Evolutionary conservation across 2,113 vertebrate species (phyloP).

Genomic region (Perognathus longimembris): DNA sequence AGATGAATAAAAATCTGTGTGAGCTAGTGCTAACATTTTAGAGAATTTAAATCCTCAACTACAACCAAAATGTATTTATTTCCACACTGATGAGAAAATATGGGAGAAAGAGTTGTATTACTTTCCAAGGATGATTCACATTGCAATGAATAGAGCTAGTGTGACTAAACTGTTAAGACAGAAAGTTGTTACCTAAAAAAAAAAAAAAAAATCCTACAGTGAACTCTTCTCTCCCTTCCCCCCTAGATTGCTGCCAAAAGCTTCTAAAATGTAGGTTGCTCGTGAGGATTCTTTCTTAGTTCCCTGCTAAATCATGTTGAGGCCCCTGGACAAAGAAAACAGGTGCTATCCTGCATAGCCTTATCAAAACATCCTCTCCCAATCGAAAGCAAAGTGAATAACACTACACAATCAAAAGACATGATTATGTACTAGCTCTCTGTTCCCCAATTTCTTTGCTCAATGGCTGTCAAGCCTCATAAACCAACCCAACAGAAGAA

Average conservation of each 20-base stretch:
- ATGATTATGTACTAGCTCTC: neutral
- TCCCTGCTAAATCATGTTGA: accelerated
- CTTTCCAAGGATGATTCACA: neutral
- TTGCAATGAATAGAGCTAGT: neutral
- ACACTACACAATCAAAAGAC: neutral
- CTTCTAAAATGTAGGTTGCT: neutral
- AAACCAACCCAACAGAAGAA: neutral
- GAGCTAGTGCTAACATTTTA: neutral
- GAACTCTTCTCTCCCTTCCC: neutral
- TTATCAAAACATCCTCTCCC: neutral
- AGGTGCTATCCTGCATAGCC: neutral
- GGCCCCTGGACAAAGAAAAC: neutral
- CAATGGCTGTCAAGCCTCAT: neutral
- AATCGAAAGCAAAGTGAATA: neutral
- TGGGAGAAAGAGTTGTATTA: neutral
- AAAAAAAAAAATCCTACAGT: neutral
- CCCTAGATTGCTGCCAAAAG: neutral
- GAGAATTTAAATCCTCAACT: neutral
- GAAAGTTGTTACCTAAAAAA: neutral
- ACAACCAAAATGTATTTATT: neutral
- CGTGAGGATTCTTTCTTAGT: neutral
- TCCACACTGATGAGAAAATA: no score
- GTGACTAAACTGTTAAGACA: neutral
- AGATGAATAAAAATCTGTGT: slow-evolving; percentile 20
- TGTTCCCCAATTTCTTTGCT: neutral